Conservation (phyloP, 2,888 invertebrate genomes). For the Electrophaes corylata region DNA sequence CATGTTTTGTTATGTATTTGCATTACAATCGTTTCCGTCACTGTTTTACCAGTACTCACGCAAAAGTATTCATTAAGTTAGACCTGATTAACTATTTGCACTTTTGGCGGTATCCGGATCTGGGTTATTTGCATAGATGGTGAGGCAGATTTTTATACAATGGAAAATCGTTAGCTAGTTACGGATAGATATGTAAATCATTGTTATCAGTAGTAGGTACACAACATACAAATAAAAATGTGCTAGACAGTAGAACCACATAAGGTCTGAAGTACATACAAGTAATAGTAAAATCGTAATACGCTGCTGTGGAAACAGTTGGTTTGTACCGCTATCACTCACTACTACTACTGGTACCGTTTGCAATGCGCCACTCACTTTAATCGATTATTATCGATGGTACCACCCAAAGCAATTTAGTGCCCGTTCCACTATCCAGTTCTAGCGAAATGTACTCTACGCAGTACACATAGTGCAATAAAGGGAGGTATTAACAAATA, state of each 20-base stretch:
- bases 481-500: constrained; percentile 19
- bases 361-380: constrained; percentile 57
- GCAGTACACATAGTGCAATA: constrained; percentile 19
- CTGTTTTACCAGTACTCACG: too few species aligned
- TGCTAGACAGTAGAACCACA: constrained; percentile 21
- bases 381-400: constrained; percentile 64
- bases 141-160: constrained; percentile 1
- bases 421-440: constrained; percentile 47
- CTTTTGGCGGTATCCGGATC: constrained; percentile 16
- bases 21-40: too few species aligned
- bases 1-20: too few species aligned
- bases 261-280: constrained; percentile 19
- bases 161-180: constrained; percentile 2
- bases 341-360: constrained; percentile 72
- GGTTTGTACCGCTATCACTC: constrained; percentile 68
- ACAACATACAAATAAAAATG: constrained; percentile 4
- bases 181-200: constrained; percentile 4
- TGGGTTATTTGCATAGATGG: constrained; percentile 26
- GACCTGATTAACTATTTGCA: not conserved
- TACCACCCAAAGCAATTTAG: constrained; percentile 56
- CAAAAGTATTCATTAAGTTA: too few species aligned
- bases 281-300: constrained; percentile 25
- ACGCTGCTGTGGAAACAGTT: constrained; percentile 62
- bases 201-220: constrained; percentile 9
- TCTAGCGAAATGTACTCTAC: constrained; percentile 40